Evolutionary conservation across 2,113 vertebrate species (phyloP).

Genomic region (Artemisiospiza belli): DNA sequence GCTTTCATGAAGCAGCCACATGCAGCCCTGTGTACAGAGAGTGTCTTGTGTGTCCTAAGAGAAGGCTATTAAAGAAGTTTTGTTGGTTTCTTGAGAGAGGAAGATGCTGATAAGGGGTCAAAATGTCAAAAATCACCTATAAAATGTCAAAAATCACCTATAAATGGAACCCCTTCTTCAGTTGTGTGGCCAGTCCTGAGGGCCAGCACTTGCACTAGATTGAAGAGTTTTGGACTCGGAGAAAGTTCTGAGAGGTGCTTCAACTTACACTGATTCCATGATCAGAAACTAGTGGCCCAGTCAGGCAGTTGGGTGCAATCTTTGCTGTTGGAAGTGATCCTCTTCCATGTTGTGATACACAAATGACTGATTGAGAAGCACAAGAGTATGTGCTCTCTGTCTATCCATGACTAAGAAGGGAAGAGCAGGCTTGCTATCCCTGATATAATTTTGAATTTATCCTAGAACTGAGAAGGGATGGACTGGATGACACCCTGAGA

Average conservation of each 20-base stretch:
- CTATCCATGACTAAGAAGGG: background rate
- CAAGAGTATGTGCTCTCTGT: background rate
- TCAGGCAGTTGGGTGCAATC: background rate
- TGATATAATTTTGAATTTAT: background rate
- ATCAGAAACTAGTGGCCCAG: background rate
- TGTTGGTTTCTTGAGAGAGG: background rate
- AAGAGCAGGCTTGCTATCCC: background rate
- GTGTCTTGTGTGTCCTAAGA: background rate
- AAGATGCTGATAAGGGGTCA: background rate
- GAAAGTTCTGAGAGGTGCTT: background rate
- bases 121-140: background rate
- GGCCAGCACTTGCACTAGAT: background rate
- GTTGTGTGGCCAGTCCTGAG: background rate
- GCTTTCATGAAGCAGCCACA: background rate
- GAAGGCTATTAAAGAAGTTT: background rate
- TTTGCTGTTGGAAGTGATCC: background rate
- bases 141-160: background rate
- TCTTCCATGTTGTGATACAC: background rate
- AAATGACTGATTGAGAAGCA: background rate
- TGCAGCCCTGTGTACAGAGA: background rate
- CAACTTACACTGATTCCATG: rapidly evolving
- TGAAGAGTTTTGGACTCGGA: background rate
- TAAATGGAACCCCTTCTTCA: background rate
- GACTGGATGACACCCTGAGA: too few relatives aligned
- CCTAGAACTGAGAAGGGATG: background rate